Evolutionary conservation across 2,113 vertebrate genomes (phyloP), one percentile per base, ranked within the genome.

Genomic region (Cavia aperea): DNA sequence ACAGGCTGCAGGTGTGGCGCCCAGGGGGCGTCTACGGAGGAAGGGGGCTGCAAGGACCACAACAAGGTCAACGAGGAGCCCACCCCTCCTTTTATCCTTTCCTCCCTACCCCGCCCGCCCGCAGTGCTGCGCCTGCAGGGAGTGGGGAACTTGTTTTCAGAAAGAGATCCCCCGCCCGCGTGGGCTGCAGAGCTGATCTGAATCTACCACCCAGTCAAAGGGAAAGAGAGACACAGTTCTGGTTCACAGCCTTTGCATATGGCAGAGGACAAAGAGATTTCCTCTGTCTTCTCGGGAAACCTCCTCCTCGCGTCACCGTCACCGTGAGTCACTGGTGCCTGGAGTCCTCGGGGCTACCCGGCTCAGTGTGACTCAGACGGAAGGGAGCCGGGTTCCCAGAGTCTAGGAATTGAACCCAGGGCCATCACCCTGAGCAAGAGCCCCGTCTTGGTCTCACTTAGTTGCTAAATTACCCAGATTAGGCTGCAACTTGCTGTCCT

Each of bases 61-160:
- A 68, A 33, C 12, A 24, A 75, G 39, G 39, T 46, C 72, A 11
- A 43, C 39, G 7, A 46, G 56, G 1, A 43, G 39, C 90, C 88
- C 46, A 72, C 83, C 33, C 29, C 78, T 19, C 36, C 81, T 93
- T 90, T 93, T 92, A 85, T 89, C 95, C 88, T 93, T 49, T 92
- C 93, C 65, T 31, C 73, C 56, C 56, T 15, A 15, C 15, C 56
- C 56, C 4, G 86, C 33, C 58, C 7, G 31, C 62, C 87, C 16
- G 2, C 70, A 31, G 51, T 36, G 4, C 70, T 15, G 75, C 77
- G 54, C 90, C 87, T 51, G 58, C 83, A 94, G 95, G 86, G 95
- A 96, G 97, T 94, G 93, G 94, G 95, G 58, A 90, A 89, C 92
- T 92, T 95, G 96, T 97, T 97, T 97, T 97, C 96, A 95, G 90